Percentiles rank a stretch among this genome's conserved stretches.
phyloP scores from a whole-genome alignment of 2,888 invertebrate species.

The Silvanus unidentatus region DNA sequence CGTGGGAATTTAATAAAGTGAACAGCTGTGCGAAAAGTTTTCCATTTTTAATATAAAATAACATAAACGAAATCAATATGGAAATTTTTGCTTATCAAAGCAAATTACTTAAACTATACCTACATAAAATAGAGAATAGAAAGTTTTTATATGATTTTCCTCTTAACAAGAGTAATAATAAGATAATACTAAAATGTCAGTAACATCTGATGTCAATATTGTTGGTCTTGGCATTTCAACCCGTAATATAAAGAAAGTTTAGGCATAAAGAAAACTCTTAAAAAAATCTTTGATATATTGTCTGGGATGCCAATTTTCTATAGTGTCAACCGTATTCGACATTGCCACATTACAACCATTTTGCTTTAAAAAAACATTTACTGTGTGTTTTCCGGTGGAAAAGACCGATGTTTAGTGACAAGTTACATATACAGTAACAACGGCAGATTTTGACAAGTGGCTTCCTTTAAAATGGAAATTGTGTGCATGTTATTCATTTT shows the following conservation, averaged over 20 bases:
- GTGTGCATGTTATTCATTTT: too few relatives aligned
- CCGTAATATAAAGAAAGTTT: constrained; percentile 21
- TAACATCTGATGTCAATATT: constrained; percentile 30
- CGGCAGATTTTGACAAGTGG: too few relatives aligned
- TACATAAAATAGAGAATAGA: neutral
- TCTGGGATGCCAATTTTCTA: constrained; percentile 20
- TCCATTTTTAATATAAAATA: constrained; percentile 20
- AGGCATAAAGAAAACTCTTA: constrained; percentile 12
- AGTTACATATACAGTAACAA: too few relatives aligned
- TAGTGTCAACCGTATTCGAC: constrained; percentile 13
- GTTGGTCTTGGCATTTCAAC: constrained; percentile 22
- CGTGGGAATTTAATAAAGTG: constrained; percentile 20
- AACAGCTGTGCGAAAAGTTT: constrained; percentile 10
- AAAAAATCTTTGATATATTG: constrained; percentile 21
- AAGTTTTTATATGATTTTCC: neutral
- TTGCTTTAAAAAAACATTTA: too few relatives aligned
- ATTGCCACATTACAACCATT: neutral
- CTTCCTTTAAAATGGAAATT: too few relatives aligned
- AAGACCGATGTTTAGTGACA: too few relatives aligned
- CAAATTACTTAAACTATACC: constrained; percentile 12
- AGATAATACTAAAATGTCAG: constrained; percentile 26
- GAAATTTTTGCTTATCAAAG: constrained; percentile 25
- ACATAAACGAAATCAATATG: constrained; percentile 20
- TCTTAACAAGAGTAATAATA: neutral
- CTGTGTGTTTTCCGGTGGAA: too few relatives aligned